Base-by-base conservation (phyloP, 2,113 vertebrate genomes). In the Probosciger aterrimus region DNA sequence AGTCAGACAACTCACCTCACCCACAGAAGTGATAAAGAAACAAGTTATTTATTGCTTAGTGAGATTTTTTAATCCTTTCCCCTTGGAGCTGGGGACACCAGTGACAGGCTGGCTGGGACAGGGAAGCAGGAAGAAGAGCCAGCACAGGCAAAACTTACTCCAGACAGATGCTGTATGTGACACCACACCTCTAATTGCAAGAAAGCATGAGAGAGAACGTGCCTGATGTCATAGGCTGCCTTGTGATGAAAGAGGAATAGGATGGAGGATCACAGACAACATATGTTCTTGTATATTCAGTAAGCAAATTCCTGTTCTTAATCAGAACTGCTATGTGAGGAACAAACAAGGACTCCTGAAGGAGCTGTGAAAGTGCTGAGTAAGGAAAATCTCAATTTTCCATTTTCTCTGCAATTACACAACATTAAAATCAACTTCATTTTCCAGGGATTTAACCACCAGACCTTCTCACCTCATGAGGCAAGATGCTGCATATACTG, bases 141-240 rank as follows among this genome's bases (percentile, higher is more conserved):
- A 22, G 46, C 24, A 27, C 16, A 39, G 8, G 23, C 1, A 12
- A 35, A 23, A 13, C 13, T 7, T 7, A 2, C 47, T 31, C 35
- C 3, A 1, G 35, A 44, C 6, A n/a, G 28, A 47, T 0, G 5
- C 49, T 8, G 4, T 9, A 9, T 2, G 49, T 6, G 24, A 46
- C n/a, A 9, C 25, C 6, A 7, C 19, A 9, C n/a, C 79, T 25
- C n/a, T 4, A 3, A 9, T 5, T 7, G 23, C 10, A 49, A 18
- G 33, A 5, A 19, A 25, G 15, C 24, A 17, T 55, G 28, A 70
- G 37, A 70, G 37, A 64, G n/a, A 52, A 16, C 0, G 2, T 6
- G 18, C 35, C 81, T 39, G 43, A 25, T 7, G 1, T 12, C 2
- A 1, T 2, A 30, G 35, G 74, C 19, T 35, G 46, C 60, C 27